A percentile compares a stretch with the other conserved stretches of the same genome.
Conservation (phyloP, 2,888 invertebrate genomes). For the Lasioglossum vierecki region DNA sequence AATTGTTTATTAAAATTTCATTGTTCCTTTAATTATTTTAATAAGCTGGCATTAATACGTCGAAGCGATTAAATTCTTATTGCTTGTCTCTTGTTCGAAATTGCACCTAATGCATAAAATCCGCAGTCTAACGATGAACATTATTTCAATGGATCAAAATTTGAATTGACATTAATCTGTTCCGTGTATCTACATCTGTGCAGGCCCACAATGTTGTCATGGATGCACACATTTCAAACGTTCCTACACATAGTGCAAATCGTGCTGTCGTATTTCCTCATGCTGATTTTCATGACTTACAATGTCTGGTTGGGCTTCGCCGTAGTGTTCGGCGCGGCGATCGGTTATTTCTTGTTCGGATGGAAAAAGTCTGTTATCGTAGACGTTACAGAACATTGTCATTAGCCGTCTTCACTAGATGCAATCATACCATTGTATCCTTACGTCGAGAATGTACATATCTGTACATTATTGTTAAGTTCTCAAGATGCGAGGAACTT, state of each 20-base stretch:
- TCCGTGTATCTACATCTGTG: constrained; percentile 74
- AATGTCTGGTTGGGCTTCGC: constrained; percentile 97
- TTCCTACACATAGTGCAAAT: constrained; percentile 95
- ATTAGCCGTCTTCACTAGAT: constrained; percentile 85
- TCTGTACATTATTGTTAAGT: constrained; percentile 43
- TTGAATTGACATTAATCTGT: constrained; percentile 26
- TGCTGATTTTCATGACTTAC: constrained; percentile 99
- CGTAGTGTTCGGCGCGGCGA: constrained; percentile 94
- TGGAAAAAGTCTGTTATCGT: constrained; percentile 97
- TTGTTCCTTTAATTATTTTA: not conserved
- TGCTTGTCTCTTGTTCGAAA: not conserved
- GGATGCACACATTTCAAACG: constrained; percentile 94
- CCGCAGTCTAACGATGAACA: not conserved
- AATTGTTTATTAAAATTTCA: not conserved
- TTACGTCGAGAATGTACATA: constrained; percentile 43
- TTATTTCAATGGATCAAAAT: not conserved
- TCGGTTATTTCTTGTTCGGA: constrained; percentile 97
- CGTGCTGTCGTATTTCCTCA: constrained; percentile 95
- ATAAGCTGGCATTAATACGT: not conserved
- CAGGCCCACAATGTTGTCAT: constrained; percentile 94
- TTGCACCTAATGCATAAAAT: not conserved
- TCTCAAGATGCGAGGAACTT: constrained; percentile 27
- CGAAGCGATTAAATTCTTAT: not conserved
- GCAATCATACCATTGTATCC: constrained; percentile 28
- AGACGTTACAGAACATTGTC: constrained; percentile 98